Conservation (phyloP, 2,888 invertebrate genomes). For the Calliopum simillimum region DNA sequence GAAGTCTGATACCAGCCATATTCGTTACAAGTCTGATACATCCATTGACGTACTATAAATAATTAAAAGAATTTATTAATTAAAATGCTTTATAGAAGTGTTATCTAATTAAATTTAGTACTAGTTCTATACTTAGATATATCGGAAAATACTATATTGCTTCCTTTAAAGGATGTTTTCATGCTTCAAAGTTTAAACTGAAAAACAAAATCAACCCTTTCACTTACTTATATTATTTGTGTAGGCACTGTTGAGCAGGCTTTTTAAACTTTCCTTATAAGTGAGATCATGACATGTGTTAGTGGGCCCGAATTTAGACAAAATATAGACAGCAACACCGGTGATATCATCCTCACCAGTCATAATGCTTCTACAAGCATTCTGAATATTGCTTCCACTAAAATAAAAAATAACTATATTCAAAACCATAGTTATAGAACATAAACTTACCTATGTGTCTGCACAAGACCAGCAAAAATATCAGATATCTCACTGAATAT, state of each 20-base stretch:
- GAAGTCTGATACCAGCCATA: conserved; percentile 88
- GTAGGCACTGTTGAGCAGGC: conserved; percentile 48
- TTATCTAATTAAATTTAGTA: too few species aligned
- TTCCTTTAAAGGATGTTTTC: too few species aligned
- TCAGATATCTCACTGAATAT: conserved; percentile 62
- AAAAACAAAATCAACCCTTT: background rate
- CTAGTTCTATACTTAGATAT: too few species aligned
- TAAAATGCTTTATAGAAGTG: too few species aligned
- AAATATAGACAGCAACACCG: conserved; percentile 54
- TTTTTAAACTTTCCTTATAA: conserved; percentile 51
- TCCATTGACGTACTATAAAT: conserved; percentile 74
- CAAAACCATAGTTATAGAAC: background rate
- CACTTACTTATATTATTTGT: conserved; percentile 54
- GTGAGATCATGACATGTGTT: conserved; percentile 54
- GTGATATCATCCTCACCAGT: conserved; percentile 53
- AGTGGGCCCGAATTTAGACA: conserved; percentile 42
- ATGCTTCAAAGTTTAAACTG: too few species aligned
- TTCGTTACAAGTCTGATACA: conserved; percentile 87
- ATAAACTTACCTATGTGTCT: conserved; percentile 56
- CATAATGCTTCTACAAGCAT: conserved; percentile 54
- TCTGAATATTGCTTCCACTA: conserved; percentile 57
- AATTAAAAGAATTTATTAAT: too few species aligned
- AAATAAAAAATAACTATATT: background rate
- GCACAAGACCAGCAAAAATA: conserved; percentile 61
- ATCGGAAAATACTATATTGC: too few species aligned